A percentile compares a stretch with the other conserved stretches of the same genome.
Evolutionary conservation across 2,888 invertebrate genomes (phyloP).

Genomic region (Andrena minutula): DNA sequence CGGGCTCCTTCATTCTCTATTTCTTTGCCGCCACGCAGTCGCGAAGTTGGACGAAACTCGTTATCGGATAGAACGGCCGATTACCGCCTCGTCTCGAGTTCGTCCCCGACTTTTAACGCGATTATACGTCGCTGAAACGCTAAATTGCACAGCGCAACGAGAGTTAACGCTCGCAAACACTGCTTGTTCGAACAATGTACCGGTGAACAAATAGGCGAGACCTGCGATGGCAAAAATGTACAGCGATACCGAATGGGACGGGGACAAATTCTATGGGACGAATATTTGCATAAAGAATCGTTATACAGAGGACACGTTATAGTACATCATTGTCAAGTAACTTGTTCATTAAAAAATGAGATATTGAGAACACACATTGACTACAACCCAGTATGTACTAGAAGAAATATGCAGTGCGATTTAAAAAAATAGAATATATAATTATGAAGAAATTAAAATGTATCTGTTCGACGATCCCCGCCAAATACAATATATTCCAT

Average conservation of each 20-base stretch:
- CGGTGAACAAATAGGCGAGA: slow-evolving; percentile 45
- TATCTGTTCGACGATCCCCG: no score
- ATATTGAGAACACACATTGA: no score
- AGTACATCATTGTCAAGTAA: background rate
- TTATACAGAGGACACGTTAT: background rate
- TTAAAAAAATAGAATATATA: no score
- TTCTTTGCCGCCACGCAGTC: slow-evolving; percentile 64
- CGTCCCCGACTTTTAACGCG: slow-evolving; percentile 77
- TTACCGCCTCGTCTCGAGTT: slow-evolving; percentile 76
- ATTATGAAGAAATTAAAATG: no score
- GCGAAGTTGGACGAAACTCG: slow-evolving; percentile 74
- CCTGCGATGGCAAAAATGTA: slow-evolving; percentile 27
- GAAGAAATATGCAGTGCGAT: no score
- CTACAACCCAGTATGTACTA: no score
- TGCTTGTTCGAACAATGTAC: slow-evolving; percentile 57
- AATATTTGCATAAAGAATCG: background rate
- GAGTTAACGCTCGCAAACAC: slow-evolving; percentile 70
- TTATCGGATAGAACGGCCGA: slow-evolving; percentile 77
- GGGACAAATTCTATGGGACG: background rate
- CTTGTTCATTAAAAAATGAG: no score
- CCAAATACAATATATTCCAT: no score
- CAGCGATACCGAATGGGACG: background rate
- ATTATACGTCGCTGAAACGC: slow-evolving; percentile 74
- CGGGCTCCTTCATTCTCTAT: slow-evolving; percentile 52
- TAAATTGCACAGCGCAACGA: slow-evolving; percentile 69